phyloP scores from a whole-genome alignment of 1,140 invertebrate genomes.

The Rhyacophila brunnea region DNA sequence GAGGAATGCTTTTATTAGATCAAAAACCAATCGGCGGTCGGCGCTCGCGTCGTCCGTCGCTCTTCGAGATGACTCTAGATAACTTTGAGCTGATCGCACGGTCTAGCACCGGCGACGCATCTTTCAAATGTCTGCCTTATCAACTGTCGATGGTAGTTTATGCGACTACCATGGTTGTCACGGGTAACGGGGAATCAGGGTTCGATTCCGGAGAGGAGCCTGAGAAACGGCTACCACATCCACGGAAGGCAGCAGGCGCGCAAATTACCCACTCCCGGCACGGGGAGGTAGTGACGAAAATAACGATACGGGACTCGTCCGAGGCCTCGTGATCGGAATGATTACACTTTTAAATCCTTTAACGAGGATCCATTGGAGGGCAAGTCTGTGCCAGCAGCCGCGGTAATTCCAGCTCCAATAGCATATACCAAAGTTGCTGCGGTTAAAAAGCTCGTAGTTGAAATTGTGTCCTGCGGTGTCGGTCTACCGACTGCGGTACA shows the following conservation, averaged over 20 bases:
- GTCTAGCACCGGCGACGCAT: conserved; percentile 71
- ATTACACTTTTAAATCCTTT: conserved; percentile 87
- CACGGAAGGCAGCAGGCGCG: conserved; percentile 89
- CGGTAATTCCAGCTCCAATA: conserved; percentile 91
- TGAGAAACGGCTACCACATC: conserved; percentile 91
- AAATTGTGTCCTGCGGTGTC: conserved; percentile 64
- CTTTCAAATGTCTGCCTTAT: conserved; percentile 88
- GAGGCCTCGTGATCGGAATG: conserved; percentile 84
- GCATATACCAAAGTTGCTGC: conserved; percentile 86
- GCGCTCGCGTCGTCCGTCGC: conserved; percentile 59
- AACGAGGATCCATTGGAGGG: conserved; percentile 86
- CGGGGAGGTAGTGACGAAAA: conserved; percentile 83
- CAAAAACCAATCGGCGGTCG: conserved; percentile 56
- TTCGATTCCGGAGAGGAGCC: conserved; percentile 73
- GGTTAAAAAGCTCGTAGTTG: conserved; percentile 76
- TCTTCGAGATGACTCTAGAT: conserved; percentile 69
- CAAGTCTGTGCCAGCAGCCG: conserved; percentile 90
- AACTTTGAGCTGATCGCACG: conserved; percentile 76
- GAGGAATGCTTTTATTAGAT: conserved; percentile 69
- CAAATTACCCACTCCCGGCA: conserved; percentile 83
- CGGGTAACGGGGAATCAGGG: conserved; percentile 75
- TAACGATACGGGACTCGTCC: conserved; percentile 79
- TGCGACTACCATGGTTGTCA: conserved; percentile 77
- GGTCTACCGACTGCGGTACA: conserved; percentile 54
- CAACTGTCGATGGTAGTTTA: conserved; percentile 81